Conservation (phyloP, 2,797 vertebrate genomes). For the Thalassophryne amazonica region DNA sequence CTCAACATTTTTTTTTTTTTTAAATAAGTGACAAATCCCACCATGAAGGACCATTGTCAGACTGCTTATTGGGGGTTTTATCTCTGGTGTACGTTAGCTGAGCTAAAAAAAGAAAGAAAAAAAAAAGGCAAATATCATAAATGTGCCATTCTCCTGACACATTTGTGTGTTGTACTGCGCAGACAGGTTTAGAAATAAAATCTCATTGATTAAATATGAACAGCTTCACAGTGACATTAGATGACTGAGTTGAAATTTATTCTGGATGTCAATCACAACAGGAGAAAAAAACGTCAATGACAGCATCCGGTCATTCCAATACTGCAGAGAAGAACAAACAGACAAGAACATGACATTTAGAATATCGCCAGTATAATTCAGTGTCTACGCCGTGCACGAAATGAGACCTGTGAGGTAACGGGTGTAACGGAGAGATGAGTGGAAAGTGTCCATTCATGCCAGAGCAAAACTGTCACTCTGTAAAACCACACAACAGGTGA, state of each 20-base stretch:
- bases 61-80: not conserved
- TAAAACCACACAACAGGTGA: conserved; percentile 74
- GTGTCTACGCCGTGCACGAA: conserved; percentile 5
- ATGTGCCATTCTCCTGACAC: not conserved
- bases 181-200: conserved; percentile 6
- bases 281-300: not conserved
- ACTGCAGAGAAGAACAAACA: conserved; percentile 8
- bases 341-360: conserved; percentile 13
- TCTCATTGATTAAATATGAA: not conserved
- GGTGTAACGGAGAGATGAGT: conserved; percentile 21
- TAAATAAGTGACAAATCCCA: too few species aligned
- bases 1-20: too few species aligned
- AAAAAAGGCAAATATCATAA: not conserved
- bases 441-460: conserved; percentile 56
- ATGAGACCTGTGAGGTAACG: conserved; percentile 28
- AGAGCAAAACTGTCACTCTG: conserved; percentile 63
- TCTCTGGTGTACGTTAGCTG: not conserved
- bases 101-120: not conserved
- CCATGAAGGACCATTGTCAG: too few species aligned
- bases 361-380: conserved; percentile 1
- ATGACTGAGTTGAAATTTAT: conserved; percentile 1
- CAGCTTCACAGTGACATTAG: not conserved
- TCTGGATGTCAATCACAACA: not conserved
- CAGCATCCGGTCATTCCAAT: too few species aligned
- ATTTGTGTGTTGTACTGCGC: not conserved